Conservation (phyloP, 2,113 vertebrate species). For the Tupaia tana region DNA sequence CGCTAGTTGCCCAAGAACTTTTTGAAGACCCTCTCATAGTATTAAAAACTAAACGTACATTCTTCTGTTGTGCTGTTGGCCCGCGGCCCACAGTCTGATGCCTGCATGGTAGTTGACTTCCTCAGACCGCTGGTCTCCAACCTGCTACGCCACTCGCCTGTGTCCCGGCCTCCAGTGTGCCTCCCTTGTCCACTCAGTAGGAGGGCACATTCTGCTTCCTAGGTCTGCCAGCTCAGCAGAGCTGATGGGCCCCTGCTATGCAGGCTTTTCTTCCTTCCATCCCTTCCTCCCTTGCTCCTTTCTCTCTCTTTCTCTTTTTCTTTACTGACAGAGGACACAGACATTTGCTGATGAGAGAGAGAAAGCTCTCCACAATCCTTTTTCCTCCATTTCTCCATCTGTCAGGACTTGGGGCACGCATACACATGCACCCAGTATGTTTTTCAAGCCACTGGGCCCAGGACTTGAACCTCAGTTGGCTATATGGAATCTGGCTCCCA, state of each 20-base stretch:
- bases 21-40: neutral
- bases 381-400: too few relatives aligned
- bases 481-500: too few relatives aligned
- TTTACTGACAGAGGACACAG: too few relatives aligned
- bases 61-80: neutral
- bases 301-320: too few relatives aligned
- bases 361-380: too few relatives aligned
- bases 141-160: neutral
- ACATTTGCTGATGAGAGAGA: too few relatives aligned
- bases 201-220: neutral
- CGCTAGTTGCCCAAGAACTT: too few relatives aligned
- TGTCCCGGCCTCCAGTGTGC: neutral
- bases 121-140: neutral
- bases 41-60: neutral
- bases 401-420: too few relatives aligned
- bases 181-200: neutral
- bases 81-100: neutral
- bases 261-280: neutral
- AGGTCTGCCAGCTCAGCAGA: neutral
- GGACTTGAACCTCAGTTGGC: too few relatives aligned
- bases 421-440: too few relatives aligned
- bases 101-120: neutral
- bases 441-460: too few relatives aligned
- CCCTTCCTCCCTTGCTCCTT: too few relatives aligned
- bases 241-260: neutral